phyloP scores from a whole-genome alignment of 2,113 vertebrate species.

The Camelus dromedarius region DNA sequence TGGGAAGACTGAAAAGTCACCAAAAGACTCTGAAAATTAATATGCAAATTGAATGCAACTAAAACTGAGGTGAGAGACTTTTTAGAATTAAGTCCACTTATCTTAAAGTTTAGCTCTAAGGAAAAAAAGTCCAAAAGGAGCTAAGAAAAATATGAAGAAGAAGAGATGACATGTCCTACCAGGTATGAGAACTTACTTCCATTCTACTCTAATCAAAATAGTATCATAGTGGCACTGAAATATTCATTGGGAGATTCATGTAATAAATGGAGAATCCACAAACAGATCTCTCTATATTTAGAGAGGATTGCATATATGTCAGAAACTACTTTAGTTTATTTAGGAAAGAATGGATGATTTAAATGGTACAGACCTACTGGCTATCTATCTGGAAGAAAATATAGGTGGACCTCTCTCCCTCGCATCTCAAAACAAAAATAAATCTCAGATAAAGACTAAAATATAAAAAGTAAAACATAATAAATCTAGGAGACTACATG shows the following conservation, averaged over 20 bases:
- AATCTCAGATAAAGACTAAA: conserved; percentile 16
- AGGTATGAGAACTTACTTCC: background rate
- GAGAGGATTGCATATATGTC: background rate
- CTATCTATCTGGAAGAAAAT: background rate
- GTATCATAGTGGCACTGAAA: background rate
- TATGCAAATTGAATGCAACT: background rate
- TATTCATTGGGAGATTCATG: background rate
- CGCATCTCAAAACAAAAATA: conserved; percentile 40
- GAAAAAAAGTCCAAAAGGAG: background rate
- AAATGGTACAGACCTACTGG: background rate
- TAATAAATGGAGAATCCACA: background rate
- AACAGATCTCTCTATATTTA: background rate
- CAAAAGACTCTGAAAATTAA: background rate
- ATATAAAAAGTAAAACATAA: background rate
- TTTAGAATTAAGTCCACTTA: background rate
- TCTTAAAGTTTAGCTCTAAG: background rate
- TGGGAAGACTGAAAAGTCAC: background rate
- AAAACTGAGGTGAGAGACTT: background rate
- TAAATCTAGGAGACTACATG: background rate
- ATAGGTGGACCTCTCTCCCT: background rate
- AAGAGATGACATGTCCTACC: background rate
- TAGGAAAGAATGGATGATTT: background rate
- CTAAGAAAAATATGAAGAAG: conserved; percentile 20
- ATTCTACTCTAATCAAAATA: background rate
- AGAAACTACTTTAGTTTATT: background rate